Evolutionary conservation across 2,113 vertebrate species (phyloP).

Genomic region (Cheirogaleus medius): DNA sequence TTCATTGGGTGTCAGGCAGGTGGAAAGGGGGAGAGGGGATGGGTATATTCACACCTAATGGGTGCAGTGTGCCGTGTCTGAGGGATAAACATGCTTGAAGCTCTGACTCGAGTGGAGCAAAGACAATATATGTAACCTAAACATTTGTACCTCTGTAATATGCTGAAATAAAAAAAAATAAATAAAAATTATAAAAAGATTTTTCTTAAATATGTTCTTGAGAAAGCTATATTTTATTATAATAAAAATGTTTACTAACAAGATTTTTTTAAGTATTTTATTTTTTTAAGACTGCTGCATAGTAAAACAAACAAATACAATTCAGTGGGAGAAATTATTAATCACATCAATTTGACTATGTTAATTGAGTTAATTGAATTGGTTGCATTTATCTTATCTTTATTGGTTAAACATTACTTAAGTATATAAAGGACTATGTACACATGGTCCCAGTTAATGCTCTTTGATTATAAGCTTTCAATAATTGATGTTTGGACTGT

Average conservation of each 20-base stretch:
- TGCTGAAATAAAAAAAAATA: too few species aligned
- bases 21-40: too few species aligned
- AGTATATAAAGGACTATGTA: neutral
- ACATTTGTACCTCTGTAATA: too few species aligned
- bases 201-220: too few species aligned
- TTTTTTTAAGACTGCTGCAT: neutral
- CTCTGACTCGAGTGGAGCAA: too few species aligned
- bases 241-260: neutral
- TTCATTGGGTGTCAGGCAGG: too few species aligned
- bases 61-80: too few species aligned
- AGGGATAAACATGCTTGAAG: too few species aligned
- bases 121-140: too few species aligned
- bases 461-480: neutral
- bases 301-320: neutral
- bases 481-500: neutral
- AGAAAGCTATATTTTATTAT: neutral
- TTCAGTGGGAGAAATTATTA: neutral
- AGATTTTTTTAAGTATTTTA: neutral
- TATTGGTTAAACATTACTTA: neutral
- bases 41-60: too few species aligned
- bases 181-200: too few species aligned
- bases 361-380: neutral
- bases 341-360: neutral
- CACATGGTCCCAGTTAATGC: neutral
- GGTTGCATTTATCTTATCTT: neutral